A percentile compares a stretch with the other conserved stretches of the same genome.
Evolutionary conservation across 2,113 vertebrate species (phyloP).

Genomic region (Notothenia rossii): DNA sequence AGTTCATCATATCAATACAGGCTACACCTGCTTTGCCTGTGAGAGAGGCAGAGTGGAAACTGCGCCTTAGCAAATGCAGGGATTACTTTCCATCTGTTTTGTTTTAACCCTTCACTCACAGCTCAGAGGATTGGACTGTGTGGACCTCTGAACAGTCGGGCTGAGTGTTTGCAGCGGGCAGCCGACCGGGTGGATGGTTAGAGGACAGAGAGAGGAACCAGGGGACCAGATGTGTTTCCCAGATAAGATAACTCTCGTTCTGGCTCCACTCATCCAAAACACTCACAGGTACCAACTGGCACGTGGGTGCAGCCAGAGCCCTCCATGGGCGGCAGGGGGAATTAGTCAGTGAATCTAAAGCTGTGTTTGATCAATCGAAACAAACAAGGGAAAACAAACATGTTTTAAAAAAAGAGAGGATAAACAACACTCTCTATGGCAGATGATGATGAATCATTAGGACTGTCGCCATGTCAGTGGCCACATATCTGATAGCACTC

Average conservation of each 20-base stretch:
- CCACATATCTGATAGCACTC: background rate
- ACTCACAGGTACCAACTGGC: conserved; percentile 69
- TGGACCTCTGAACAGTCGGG: conserved; percentile 25
- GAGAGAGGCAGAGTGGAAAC: conserved; percentile 42
- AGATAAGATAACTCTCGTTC: conserved; percentile 68
- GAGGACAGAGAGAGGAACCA: conserved; percentile 53
- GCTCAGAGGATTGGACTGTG: conserved; percentile 55
- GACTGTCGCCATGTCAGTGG: background rate
- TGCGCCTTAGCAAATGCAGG: conserved; percentile 60
- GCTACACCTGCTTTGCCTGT: conserved; percentile 49
- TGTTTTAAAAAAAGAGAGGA: conserved; percentile 12
- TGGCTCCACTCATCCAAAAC: conserved; percentile 67
- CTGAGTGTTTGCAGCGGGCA: conserved; percentile 18
- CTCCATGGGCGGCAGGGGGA: conserved; percentile 48
- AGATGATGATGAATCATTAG: conserved; percentile 26
- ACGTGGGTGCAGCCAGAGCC: conserved; percentile 41
- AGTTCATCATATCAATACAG: conserved; percentile 59
- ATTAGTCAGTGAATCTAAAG: conserved; percentile 42
- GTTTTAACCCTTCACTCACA: conserved; percentile 68
- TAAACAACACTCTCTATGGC: conserved; percentile 3
- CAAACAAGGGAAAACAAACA: conserved; percentile 30
- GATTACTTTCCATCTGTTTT: conserved; percentile 50
- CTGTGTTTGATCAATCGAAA: conserved; percentile 36
- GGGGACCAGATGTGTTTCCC: conserved; percentile 72
- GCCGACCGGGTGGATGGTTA: conserved; percentile 41